phyloP scores from a whole-genome alignment of 2,113 vertebrate species.

The Conger conger region DNA sequence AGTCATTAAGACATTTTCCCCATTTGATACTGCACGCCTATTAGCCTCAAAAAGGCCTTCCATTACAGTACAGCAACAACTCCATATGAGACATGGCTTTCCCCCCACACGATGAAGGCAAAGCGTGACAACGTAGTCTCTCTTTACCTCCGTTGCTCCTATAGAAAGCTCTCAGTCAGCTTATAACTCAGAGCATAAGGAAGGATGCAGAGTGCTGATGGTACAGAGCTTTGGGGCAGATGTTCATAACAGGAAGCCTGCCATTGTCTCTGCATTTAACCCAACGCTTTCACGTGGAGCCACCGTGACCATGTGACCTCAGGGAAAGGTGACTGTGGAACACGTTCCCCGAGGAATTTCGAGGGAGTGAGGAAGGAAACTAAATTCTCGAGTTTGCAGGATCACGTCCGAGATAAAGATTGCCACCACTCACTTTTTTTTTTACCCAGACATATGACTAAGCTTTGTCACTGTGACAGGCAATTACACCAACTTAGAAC shows the following conservation, averaged over 20 bases:
- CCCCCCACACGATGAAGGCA: background rate
- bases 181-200: conserved; percentile 46
- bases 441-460: background rate
- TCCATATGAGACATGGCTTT: background rate
- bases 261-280: conserved; percentile 49
- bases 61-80: background rate
- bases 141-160: conserved; percentile 58
- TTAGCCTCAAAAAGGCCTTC: background rate
- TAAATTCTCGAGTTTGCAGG: background rate
- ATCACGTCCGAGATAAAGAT: background rate
- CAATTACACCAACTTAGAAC: background rate
- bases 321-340: background rate
- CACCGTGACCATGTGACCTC: background rate
- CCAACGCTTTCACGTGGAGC: background rate
- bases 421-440: background rate
- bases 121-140: background rate
- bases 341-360: background rate
- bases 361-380: background rate
- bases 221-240: conserved; percentile 53
- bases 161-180: conserved; percentile 59
- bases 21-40: background rate
- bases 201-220: conserved; percentile 69
- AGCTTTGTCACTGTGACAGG: background rate
- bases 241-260: conserved; percentile 61
- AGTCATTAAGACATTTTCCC: background rate